phyloP scores from a whole-genome alignment of 2,888 invertebrate species.

The Hipparchia semele region DNA sequence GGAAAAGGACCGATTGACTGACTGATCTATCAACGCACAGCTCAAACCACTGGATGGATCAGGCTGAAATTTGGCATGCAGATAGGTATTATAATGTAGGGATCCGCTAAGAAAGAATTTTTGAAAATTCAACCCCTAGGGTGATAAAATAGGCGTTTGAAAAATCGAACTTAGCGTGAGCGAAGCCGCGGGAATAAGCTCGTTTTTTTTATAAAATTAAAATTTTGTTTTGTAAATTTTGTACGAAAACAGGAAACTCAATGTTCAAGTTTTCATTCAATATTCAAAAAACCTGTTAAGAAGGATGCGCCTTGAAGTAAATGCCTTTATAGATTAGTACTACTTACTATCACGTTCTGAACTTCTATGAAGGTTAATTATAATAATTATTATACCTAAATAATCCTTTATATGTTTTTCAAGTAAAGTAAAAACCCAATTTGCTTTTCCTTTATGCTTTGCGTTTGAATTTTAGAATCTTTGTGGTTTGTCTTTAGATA shows the following conservation, averaged over 20 bases:
- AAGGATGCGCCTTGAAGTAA: conserved; percentile 15
- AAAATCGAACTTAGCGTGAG: too few relatives aligned
- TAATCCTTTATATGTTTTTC: neutral
- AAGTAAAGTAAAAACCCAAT: neutral
- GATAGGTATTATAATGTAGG: too few relatives aligned
- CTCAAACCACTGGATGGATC: too few relatives aligned
- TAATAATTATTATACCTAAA: neutral
- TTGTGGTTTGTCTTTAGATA: too few relatives aligned
- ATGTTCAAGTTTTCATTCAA: conserved; percentile 2
- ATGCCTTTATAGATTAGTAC: conserved; percentile 2
- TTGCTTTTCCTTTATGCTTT: neutral
- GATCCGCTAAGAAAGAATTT: too few relatives aligned
- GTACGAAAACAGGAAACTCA: neutral
- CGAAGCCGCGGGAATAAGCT: too few relatives aligned
- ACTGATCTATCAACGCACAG: too few relatives aligned
- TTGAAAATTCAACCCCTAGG: too few relatives aligned
- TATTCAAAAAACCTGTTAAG: conserved; percentile 12
- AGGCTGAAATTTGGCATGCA: too few relatives aligned
- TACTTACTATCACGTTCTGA: conserved; percentile 8
- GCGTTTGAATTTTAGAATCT: neutral
- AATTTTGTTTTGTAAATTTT: neutral
- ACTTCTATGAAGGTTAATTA: conserved; percentile 15
- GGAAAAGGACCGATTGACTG: too few relatives aligned
- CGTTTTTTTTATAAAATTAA: too few relatives aligned
- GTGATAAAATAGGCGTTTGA: too few relatives aligned